Percentiles rank a stretch among this genome's conserved stretches.
Evolutionary conservation across 2,113 vertebrate genomes (phyloP).

Genomic region (Cephalopholis sonnerati): DNA sequence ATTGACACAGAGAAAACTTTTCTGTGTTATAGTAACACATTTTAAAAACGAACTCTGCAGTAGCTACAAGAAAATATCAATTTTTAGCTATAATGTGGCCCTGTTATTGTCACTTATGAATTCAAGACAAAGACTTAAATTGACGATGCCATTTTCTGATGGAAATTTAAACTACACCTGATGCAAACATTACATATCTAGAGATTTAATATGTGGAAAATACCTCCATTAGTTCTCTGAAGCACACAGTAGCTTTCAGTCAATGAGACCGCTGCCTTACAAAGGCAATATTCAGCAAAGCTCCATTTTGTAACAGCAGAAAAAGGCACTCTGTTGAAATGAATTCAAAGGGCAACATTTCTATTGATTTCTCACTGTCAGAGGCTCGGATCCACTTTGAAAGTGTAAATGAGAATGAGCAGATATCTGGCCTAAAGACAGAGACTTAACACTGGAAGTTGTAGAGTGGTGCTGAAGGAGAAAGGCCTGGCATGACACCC

Average conservation of each 20-base stretch:
- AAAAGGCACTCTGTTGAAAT: not conserved
- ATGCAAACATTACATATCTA: not conserved
- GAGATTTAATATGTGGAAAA: not conserved
- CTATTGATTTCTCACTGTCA: not conserved
- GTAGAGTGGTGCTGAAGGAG: slow-evolving; percentile 3
- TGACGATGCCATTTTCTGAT: not conserved
- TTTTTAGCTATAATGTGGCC: not conserved
- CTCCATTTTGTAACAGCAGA: not conserved
- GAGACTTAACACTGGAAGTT: not conserved
- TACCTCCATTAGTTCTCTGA: not conserved
- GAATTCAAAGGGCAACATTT: not conserved
- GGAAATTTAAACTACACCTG: too few relatives aligned
- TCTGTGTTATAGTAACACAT: not conserved
- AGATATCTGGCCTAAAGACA: not conserved
- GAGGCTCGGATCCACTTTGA: not conserved
- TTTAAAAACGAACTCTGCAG: too few relatives aligned
- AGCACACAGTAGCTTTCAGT: not conserved
- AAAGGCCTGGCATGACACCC: not conserved
- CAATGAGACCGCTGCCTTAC: not conserved
- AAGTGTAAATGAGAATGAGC: not conserved
- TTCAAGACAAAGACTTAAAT: not conserved
- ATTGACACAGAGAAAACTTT: not conserved
- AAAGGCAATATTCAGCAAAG: not conserved
- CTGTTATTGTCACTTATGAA: not conserved
- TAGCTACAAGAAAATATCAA: not conserved